Evolutionary conservation across 2,113 vertebrate genomes (phyloP).

Genomic region (Junco hyemalis): DNA sequence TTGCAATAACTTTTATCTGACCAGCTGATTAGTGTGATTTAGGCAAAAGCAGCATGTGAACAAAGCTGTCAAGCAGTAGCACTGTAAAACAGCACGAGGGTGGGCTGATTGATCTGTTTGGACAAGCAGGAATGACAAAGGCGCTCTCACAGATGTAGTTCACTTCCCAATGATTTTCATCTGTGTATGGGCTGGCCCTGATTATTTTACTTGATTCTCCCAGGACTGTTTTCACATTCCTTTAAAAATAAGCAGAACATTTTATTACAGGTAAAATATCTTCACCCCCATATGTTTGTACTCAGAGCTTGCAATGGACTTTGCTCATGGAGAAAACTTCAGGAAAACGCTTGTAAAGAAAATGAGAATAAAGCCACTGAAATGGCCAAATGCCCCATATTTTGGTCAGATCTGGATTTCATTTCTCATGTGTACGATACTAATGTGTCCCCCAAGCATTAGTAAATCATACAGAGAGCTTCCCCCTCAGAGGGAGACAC

Average conservation of each 20-base stretch:
- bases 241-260: not conserved
- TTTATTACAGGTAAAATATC: not conserved
- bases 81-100: not conserved
- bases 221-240: not conserved
- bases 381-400: not conserved
- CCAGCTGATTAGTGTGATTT: not conserved
- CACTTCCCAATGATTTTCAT: not conserved
- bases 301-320: not conserved
- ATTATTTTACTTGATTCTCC: not conserved
- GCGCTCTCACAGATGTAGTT: not conserved
- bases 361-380: not conserved
- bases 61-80: not conserved
- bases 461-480: not conserved
- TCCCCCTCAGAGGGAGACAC: not conserved
- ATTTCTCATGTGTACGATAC: not conserved
- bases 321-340: not conserved
- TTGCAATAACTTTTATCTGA: slow-evolving; percentile 41
- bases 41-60: slow-evolving; percentile 2
- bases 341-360: not conserved
- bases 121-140: not conserved
- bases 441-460: not conserved
- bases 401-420: not conserved
- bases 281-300: not conserved
- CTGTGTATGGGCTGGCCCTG: not conserved
- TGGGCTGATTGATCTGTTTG: slow-evolving; percentile 41